Evolutionary conservation across 2,888 invertebrate species (phyloP), one percentile per base, ranked within the genome.

Genomic region (Oxyteleia sp.): DNA sequence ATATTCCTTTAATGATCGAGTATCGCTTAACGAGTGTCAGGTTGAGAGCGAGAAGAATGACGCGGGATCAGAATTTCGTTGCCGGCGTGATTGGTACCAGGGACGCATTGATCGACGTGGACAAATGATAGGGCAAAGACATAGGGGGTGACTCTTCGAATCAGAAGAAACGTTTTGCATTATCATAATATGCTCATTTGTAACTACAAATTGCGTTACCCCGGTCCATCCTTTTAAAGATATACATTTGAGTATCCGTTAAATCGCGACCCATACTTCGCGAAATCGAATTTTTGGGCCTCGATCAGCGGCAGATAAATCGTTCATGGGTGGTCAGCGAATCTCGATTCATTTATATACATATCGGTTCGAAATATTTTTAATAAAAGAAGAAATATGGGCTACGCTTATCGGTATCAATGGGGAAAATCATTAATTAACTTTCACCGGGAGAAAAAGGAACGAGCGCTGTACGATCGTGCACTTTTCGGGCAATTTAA

Each of bases 131-230:
- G 87, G 81, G 76, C 89, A 69, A 89, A 68, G 57, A 90, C 89
- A 89, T 88, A 87, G 89, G 83, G 89, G 89, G 87, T 81, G 80
- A 61, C 76, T 72, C 74, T 84, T 83, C 61, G 84, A 63, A 66
- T 71, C 81, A 75, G 55, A 59, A 84, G 83, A 68, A 82, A 61
- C 69, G 79, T 87, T 87, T 87, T 90, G 86, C 90, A 92, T 92
- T 92, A 92, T 92, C 92, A 92, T 92, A 92, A 92, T 92, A 92
- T 89, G 86, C 92, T 92, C 92, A 91, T 92, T 92, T 92, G 91
- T 92, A 91, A 92, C 92, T 90, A 91, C 92, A 92, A 92, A 92
- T 92, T 92, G 92, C 92, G 92, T 92, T 92, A 92, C 90, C 92
- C 92, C 90, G 89, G 88, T 87, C 89, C 71, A 69, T 68, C 45